Evolutionary conservation across 2,113 vertebrate genomes (phyloP).

Genomic region (Cyanoramphus novaezelandiae): DNA sequence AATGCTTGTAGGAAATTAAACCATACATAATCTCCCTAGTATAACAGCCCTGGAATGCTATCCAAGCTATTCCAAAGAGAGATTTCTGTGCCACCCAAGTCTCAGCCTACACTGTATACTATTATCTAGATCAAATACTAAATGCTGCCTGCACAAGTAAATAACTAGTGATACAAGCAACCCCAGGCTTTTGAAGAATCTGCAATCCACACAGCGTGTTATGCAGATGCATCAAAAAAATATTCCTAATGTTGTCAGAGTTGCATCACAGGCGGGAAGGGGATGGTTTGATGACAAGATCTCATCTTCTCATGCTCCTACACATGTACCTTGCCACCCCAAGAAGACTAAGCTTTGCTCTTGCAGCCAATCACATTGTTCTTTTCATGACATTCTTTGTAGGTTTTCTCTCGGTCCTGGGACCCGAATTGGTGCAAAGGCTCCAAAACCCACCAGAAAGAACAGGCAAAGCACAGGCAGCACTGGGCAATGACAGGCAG

Average conservation of each 20-base stretch:
- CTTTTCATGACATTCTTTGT: background rate
- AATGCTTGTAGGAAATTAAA: conserved; percentile 25
- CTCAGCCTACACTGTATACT: background rate
- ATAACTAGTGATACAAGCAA: background rate
- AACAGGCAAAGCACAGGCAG: background rate
- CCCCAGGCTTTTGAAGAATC: background rate
- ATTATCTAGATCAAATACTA: conserved; percentile 17
- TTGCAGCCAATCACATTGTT: background rate
- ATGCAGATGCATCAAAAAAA: background rate
- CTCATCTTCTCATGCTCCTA: background rate
- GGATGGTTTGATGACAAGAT: background rate
- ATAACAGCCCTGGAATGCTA: background rate
- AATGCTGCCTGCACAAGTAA: conserved; percentile 20
- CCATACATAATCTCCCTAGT: background rate
- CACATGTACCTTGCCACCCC: fast-evolving
- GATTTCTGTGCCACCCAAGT: background rate
- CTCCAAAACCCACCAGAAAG: background rate
- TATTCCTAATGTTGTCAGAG: background rate
- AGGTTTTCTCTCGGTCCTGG: background rate
- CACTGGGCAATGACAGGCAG: background rate
- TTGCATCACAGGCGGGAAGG: background rate
- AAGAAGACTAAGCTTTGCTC: background rate
- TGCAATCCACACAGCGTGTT: background rate
- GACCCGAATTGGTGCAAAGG: background rate
- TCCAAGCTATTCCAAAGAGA: background rate